phyloP scores from a whole-genome alignment of 2,888 invertebrate species.

The Limnephilus auricula region DNA sequence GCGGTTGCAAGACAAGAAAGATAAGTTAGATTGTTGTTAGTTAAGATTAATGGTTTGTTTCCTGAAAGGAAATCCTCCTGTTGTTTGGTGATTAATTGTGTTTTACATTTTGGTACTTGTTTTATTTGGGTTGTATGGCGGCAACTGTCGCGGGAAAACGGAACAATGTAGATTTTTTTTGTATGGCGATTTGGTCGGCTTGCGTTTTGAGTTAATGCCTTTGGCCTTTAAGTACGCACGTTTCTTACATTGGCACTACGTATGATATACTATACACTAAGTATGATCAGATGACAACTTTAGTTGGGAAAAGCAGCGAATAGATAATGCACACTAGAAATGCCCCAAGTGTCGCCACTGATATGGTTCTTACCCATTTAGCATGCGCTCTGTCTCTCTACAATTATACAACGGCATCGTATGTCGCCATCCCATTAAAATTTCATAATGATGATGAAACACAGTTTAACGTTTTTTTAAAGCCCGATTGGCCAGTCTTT shows the following conservation, averaged over 20 bases:
- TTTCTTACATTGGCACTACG: neutral
- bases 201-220: neutral
- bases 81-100: conserved; percentile 32
- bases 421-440: too few species aligned
- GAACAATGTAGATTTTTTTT: neutral
- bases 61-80: conserved; percentile 8
- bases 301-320: too few species aligned
- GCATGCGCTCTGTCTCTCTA: too few species aligned
- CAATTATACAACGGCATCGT: too few species aligned
- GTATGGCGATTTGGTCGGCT: neutral
- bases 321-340: too few species aligned
- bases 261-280: neutral
- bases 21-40: conserved; percentile 23
- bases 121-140: neutral
- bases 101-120: neutral
- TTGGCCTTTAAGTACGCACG: neutral
- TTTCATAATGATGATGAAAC: too few species aligned
- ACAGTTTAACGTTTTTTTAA: too few species aligned
- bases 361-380: too few species aligned
- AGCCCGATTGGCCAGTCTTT: too few species aligned
- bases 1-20: conserved; percentile 22
- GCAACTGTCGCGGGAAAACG: neutral
- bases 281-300: too few species aligned
- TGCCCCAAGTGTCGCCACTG: too few species aligned
- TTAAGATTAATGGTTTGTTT: conserved; percentile 18